Base-by-base conservation (phyloP, 2,797 vertebrate species). In the Ataeniobius toweri region DNA sequence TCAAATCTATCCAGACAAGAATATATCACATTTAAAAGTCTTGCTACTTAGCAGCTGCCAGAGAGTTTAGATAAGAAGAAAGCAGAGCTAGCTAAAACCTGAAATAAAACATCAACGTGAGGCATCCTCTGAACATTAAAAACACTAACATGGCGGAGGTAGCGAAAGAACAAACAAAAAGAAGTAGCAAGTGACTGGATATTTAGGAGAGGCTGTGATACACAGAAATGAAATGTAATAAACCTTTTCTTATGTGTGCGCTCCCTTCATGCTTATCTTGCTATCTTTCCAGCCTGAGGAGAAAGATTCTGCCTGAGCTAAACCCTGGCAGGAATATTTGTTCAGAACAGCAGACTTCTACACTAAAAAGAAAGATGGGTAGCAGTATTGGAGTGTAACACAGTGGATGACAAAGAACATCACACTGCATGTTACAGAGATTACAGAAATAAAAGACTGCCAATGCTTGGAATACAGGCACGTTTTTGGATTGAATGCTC, bases 201-300 rank as follows among this genome's bases (percentile, higher is more conserved):
- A 68, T 68, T 68, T 68, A 41, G 36, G 16, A 20, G 3, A 20
- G 1, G 65, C 24, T 68, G 50, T 51, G 50, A 51, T 51, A 51
- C 3, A 13, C 14, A 51, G 39, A 67, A 24, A 67, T 22, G 3
- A 65, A 39, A 36, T 24, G 4, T 68, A 22, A 13, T 44, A 13
- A 2, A n/a, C 3, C n/a, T 68, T 69, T 13, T 28, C n/a, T 46
- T 48, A 6, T 46, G 6, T 67, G 28, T 69, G 22, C n/a, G 9
- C 65, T 69, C n/a, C 24, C n/a, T 46, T 69, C 13, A 69, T 46
- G 22, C 67, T 46, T 46, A 16, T 69, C 24, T 69, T 69, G 67
- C 12, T 69, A 26, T 69, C 12, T 12, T n/a, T 46, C 24, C 5
- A n/a, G 41, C 9, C 67, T 46, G n/a, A 26, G n/a, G n/a, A 59